Percentiles rank a stretch among this genome's conserved stretches.
These are phyloP conservation scores for Eupithecia subfuscata DNA, from an alignment of 2,888 invertebrate genomes.

Conservation along the genomic window DNA sequence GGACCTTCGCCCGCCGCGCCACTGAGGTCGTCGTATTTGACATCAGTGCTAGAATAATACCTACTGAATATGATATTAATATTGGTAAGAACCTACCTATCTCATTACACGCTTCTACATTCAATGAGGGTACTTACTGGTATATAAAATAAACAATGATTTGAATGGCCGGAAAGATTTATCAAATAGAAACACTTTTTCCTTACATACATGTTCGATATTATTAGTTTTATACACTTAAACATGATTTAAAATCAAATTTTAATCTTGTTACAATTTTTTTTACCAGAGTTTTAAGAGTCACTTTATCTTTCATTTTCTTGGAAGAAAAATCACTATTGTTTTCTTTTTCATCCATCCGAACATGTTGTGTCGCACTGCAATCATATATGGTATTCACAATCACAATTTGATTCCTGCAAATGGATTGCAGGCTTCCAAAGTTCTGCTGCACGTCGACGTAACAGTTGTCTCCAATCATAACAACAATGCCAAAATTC, in stretches of 20 bases:
- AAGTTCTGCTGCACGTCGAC: constrained; percentile 53
- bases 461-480: constrained; percentile 55
- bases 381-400: constrained; percentile 19
- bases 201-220: neutral
- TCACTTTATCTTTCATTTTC: neutral
- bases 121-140: neutral
- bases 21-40: no score
- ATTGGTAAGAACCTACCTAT: neutral
- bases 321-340: neutral
- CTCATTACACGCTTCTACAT: neutral
- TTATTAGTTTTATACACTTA: neutral
- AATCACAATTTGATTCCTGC: constrained; percentile 38
- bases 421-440: constrained; percentile 53
- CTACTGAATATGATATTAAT: neutral
- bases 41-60: neutral
- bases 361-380: neutral
- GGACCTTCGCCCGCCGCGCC: no score
- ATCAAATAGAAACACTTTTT: neutral
- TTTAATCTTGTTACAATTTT: constrained; percentile 11
- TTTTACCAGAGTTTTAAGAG: constrained; percentile 16
- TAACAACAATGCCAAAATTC: constrained; percentile 55
- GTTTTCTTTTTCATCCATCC: neutral
- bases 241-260: constrained; percentile 1
- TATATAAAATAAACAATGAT: neutral
- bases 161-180: neutral